Conservation (phyloP, 2,888 invertebrate species). For the Harpalus rufipes region DNA sequence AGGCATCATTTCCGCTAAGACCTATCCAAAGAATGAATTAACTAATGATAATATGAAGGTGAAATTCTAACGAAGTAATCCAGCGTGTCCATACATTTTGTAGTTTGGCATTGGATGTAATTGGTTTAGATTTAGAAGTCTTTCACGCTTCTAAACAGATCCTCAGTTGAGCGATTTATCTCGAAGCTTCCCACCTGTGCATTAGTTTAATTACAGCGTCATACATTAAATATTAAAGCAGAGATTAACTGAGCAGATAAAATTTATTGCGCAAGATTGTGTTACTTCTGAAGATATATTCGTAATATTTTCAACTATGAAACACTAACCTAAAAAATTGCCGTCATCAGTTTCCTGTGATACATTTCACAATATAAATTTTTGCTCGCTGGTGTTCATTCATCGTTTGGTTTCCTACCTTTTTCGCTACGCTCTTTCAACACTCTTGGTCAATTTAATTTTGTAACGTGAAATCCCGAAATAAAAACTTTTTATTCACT, state of each 20-base stretch:
- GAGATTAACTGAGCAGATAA: constrained; percentile 39
- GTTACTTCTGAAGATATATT: constrained; percentile 24
- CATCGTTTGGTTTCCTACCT: not conserved
- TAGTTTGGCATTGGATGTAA: not conserved
- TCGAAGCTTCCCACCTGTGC: constrained; percentile 41
- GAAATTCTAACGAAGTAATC: too few species aligned
- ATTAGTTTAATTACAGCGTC: constrained; percentile 40
- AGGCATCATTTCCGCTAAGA: too few species aligned
- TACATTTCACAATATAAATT: constrained; percentile 10
- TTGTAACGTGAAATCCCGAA: too few species aligned
- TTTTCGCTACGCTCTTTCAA: not conserved
- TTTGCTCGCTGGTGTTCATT: not conserved
- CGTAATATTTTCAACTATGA: constrained; percentile 28
- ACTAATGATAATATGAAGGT: too few species aligned
- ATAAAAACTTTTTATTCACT: too few species aligned
- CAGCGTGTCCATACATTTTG: too few species aligned
- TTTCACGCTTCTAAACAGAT: constrained; percentile 18
- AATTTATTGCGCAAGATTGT: constrained; percentile 48
- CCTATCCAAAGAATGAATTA: too few species aligned
- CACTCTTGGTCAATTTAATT: not conserved
- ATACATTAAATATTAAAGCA: constrained; percentile 45
- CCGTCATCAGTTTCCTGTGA: constrained; percentile 39
- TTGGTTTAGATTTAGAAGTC: constrained; percentile 41
- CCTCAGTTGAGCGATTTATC: constrained; percentile 9
- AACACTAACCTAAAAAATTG: constrained; percentile 46